Conservation (phyloP, 2,113 vertebrate species). For the Holacanthus passer region DNA sequence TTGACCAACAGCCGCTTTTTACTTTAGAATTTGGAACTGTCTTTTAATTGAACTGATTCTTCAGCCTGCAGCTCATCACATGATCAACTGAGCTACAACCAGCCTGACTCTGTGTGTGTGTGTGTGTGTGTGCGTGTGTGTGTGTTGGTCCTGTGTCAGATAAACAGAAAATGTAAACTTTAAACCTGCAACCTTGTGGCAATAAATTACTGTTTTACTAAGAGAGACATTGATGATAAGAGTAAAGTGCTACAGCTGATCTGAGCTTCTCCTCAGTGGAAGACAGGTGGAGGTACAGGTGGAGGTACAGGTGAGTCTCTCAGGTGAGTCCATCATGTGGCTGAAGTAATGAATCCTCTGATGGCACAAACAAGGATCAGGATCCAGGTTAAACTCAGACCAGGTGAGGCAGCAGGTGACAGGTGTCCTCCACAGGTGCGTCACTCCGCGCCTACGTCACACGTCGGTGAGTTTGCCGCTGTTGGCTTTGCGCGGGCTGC, state of each 20-base stretch:
- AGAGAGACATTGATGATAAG: constrained; percentile 26
- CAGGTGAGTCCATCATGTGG: too few relatives aligned
- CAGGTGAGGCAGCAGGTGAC: constrained; percentile 58
- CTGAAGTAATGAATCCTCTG: constrained; percentile 36
- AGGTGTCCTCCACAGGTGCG: constrained; percentile 50
- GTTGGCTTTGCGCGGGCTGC: constrained; percentile 88
- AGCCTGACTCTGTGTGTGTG: constrained; percentile 4
- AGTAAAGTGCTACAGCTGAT: constrained; percentile 75
- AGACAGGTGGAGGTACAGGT: too few relatives aligned
- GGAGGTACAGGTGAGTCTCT: too few relatives aligned
- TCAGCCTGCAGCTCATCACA: constrained; percentile 8
- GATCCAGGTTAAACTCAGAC: constrained; percentile 53
- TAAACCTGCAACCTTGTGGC: constrained; percentile 25
- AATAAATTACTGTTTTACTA: constrained; percentile 63
- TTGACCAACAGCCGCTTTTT: background rate
- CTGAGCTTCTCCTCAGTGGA: constrained; percentile 58
- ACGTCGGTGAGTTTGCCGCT: constrained; percentile 93
- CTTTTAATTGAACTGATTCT: background rate
- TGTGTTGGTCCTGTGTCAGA: constrained; percentile 39
- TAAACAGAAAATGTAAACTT: constrained; percentile 53
- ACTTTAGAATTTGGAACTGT: too few relatives aligned
- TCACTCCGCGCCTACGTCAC: constrained; percentile 76
- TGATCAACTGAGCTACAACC: constrained; percentile 32
- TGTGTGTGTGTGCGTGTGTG: constrained; percentile 9
- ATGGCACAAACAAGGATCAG: constrained; percentile 52